These are phyloP conservation scores for Hydropsyche tenuis DNA, from an alignment of 1,140 invertebrate species.

Conservation along the genomic window DNA sequence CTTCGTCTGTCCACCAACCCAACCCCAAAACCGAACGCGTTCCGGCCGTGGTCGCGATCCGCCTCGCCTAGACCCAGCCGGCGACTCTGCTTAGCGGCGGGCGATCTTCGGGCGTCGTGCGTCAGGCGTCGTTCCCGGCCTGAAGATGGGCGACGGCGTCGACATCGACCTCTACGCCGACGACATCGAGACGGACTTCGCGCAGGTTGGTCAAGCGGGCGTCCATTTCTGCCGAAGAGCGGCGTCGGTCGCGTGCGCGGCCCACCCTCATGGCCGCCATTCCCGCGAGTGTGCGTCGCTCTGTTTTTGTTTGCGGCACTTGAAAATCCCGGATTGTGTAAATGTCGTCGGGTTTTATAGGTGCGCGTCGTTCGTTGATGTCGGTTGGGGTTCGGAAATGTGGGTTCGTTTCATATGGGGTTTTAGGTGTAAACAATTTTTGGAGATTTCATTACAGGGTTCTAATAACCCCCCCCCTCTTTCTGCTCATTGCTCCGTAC, in stretches of 20 bases:
- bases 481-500: neutral
- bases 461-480: neutral
- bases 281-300: neutral
- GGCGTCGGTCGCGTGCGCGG: neutral
- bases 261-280: neutral
- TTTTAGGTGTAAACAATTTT: too few relatives aligned
- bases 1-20: too few relatives aligned
- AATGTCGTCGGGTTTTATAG: too few relatives aligned
- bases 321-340: too few relatives aligned
- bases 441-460: neutral
- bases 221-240: neutral
- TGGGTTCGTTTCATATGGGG: too few relatives aligned
- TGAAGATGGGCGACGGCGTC: constrained; percentile 90
- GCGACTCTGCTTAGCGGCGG: neutral
- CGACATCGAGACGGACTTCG: constrained; percentile 94
- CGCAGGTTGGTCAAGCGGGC: too few relatives aligned
- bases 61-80: neutral
- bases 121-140: neutral
- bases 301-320: neutral
- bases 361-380: too few relatives aligned
- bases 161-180: constrained; percentile 97
- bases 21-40: too few relatives aligned
- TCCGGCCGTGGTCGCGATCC: neutral
- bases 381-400: too few relatives aligned
- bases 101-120: neutral